Base-by-base conservation (phyloP, 2,113 vertebrate genomes). In the Phylloscopus whistleri region DNA sequence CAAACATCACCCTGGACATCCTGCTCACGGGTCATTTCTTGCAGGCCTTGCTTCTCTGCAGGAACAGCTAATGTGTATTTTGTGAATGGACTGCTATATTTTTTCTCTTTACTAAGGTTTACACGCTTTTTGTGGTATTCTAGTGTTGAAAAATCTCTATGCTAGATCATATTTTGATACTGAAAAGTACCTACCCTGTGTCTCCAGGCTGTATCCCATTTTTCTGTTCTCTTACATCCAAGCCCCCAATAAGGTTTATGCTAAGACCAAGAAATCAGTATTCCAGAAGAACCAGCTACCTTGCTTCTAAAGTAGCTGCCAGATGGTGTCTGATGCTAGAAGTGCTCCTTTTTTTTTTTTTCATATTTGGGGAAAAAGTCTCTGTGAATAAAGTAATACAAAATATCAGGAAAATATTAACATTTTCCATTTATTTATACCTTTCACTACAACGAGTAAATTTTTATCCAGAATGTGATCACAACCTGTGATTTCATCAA, bases 221-320 rank as follows among this genome's bases (percentile, higher is more conserved):
- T 93, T 30, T 58, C 35, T 92, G 69, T 93, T 95, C 94, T 62
- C 90, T 96, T 96, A 94, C 73, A 84, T 58, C 66, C 69, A 84
- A 91, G 23, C 21, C 28, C 10, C 9, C 19, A 52, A 0, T 31
- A 52, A 76, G 11, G 12, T 90, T 85, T 75, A 24, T 46, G 31
- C 24, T 66, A 90, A 76, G 62, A 82, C 13, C 24, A 83, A 68
- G 41, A 69, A 94, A 73, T 4, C 41, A 66, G 12, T 21, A 41
- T 30, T 73, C n/a, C 58, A 66, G n/a, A 66, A 89, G 62, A 75
- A 49, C 1, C 19, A 79, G 13, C 14, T 37, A 49, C 17, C 13
- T 75, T 68, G 35, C 16, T 70, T 82, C 44, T 87, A 35, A 87
- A 87, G 63, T 16, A 91, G 12, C 27, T 44, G 41, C 75, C 28